Base-by-base conservation (phyloP, 2,797 vertebrate genomes). In the Rhinophrynus dorsalis region DNA sequence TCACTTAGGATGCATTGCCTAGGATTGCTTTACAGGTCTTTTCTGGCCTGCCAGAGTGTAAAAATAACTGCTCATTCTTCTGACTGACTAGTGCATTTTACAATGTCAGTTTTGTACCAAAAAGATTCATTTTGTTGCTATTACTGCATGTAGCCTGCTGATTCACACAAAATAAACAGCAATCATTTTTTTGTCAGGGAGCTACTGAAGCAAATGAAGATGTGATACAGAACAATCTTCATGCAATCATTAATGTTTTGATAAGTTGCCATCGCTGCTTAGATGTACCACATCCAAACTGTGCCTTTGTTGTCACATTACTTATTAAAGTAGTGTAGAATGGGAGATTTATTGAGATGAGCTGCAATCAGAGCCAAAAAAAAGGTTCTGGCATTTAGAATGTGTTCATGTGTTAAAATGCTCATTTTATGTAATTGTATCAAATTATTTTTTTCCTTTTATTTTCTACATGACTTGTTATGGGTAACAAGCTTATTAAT, bases 221-320 rank as follows among this genome's bases (percentile, higher is more conserved):
- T 20, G 18, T 48, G 23, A 15, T 33, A 44, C 20, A 60, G 33
- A 37, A n/a, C 32, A 42, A 56, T 40, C 8, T 6, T 55, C 18
- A 24, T 51, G 38, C 12, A 42, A 44, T 45, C 59, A 58, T 54
- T 54, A 51, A 33, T 26, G 45, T 45, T 45, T 65, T 73, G 47
- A 29, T 37, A 23, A 20, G 26, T 42, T 73, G 26, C 62, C 62
- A 73, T 29, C 29, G 52, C 40, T 35, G 21, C 61, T 52, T 66
- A n/a, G 20, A 59, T 65, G 42, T 60, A 29, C 29, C 58, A 17
- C 7, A 65, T 42, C 18, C 62, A 65, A 65, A 72, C 37, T 58
- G 33, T 73, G 62, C 13, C 51, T 50, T 37, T 18, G 32, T 66
- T 73, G 29, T 52, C 8, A 44, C 55, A 73, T 73, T 52, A 73